Evolutionary conservation across 35 echinoderm and acorn worm genomes (phyloP), one percentile per base, ranked within the genome.

Genomic region (Chiridota heheva): DNA sequence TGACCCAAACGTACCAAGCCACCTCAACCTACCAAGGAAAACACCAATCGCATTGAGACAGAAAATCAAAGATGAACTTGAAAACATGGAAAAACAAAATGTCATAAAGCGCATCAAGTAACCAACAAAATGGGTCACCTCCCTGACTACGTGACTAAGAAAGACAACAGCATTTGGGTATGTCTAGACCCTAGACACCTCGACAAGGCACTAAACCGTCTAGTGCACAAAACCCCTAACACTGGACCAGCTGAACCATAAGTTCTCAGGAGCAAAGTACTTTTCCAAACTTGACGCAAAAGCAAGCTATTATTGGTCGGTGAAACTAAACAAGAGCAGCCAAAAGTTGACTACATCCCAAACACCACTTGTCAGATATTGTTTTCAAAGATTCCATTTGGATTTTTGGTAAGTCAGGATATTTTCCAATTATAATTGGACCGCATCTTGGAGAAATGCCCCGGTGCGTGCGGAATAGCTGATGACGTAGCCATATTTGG

Each of bases 361-460:
- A 27, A 87, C 89, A n/a, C 83, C 89, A 58, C 87, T 85, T 33
- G 89, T 76, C 45, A 16, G 89, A 35, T 87, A 92, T 33, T 67
- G 81, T 26, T 92, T 81, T 46, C 30, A 42, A 26, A 16, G 88
- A 25, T 12, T 77, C 80, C 62, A 32, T 88, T 81, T 46, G 86
- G 86, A 12, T 29, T 88, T 24, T 40, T 65, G 3, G 70, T 44
- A 3, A 88, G 86, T 35, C 86, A 88, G 62, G 69, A 88, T 60
- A 48, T 88, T 7, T 88, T 82, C 80, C 86, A 88, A 53, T 66
- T 70, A 29, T 43, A 46, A 29, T 82, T 81, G 77, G 86, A 82
- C 62, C 20, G 40, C 42, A 88, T 82, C 13, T 41, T 33, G 16
- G 44, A 31, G 24, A 41, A 89, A 60, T 60, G 59, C 13, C 59